Base-by-base conservation (phyloP, 2,113 vertebrate species). In the Megaceryle torquata region DNA sequence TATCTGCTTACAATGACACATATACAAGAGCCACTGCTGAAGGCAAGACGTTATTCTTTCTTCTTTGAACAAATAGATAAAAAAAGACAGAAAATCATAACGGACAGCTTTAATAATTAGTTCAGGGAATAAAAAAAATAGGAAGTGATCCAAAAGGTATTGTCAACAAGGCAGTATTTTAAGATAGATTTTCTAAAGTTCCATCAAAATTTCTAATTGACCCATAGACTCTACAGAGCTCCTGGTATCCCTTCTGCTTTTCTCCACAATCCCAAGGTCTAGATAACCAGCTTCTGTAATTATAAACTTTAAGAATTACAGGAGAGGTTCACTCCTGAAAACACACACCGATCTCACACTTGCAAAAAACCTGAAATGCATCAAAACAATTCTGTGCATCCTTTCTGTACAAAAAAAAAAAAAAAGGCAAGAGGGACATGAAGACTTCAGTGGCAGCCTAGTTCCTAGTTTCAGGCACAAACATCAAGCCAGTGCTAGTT, bases 401-500 rank as follows among this genome's bases (percentile, higher is more conserved):
- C n/a, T 46, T 41, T 15, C 53, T 25, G 9, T 10, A 13, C 1
- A 9, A 29, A 54, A 53, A 57, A 28, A 33, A 37, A 3, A 18
- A 25, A n/a, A n/a, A 33, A 46, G 0, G 1, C 4, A 48, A 31
- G 6, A 41, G 17, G 5, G 13, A 82, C 13, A 20, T 1, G 22
- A 19, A 33, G 21, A 60, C 28, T 26, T 51, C 33, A 74, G 2
- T 4, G 14, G 18, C 44, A 76, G 46, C 5, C 26, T n/a, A 16
- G 12, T 18, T 81, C 50, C 39, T 22, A 48, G 46, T 19, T 48
- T 51, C 14, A 3, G 7, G 12, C 68, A 81, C 12, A 77, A 35
- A 22, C 39, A 65, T 44, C 48, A 87, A 79, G 22, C 19, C 54
- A 90, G 26, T 1, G 1, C 79, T 75, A 43, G 56, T 11, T 51